phyloP scores from a whole-genome alignment of 2,113 vertebrate genomes.

The Sceloporus undulatus region DNA sequence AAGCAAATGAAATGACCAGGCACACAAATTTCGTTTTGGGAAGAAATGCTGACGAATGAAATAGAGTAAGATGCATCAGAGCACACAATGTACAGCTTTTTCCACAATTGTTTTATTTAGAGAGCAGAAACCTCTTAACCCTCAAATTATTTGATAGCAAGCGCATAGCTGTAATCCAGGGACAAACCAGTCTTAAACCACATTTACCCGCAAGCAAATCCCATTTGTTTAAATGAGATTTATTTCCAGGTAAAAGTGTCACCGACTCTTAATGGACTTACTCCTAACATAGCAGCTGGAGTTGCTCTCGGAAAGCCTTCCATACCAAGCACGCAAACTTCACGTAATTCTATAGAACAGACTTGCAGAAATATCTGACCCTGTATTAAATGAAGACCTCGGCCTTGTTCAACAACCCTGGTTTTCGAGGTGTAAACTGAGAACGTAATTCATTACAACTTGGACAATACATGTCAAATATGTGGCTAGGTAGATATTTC shows the following conservation, averaged over 20 bases:
- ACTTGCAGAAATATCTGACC: constrained; percentile 68
- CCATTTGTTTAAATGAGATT: constrained; percentile 44
- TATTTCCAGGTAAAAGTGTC: not conserved
- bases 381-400: constrained; percentile 55
- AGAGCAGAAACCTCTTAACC: too few relatives aligned
- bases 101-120: too few relatives aligned
- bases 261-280: constrained; percentile 36
- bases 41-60: constrained; percentile 27
- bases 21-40: constrained; percentile 17
- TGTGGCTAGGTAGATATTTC: constrained; percentile 48
- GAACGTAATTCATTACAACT: constrained; percentile 56
- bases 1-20: not conserved
- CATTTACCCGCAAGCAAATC: constrained; percentile 34
- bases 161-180: not conserved
- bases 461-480: constrained; percentile 65
- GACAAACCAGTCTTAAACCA: constrained; percentile 18
- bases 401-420: constrained; percentile 60
- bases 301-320: constrained; percentile 49
- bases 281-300: constrained; percentile 55
- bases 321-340: not conserved
- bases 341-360: not conserved
- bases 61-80: constrained; percentile 58
- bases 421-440: constrained; percentile 56
- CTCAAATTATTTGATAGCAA: too few relatives aligned
- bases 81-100: constrained; percentile 38